Percentiles rank a stretch among this genome's conserved stretches.
Conservation (phyloP, 2,888 invertebrate species). For the Protodeltote pygarga region DNA sequence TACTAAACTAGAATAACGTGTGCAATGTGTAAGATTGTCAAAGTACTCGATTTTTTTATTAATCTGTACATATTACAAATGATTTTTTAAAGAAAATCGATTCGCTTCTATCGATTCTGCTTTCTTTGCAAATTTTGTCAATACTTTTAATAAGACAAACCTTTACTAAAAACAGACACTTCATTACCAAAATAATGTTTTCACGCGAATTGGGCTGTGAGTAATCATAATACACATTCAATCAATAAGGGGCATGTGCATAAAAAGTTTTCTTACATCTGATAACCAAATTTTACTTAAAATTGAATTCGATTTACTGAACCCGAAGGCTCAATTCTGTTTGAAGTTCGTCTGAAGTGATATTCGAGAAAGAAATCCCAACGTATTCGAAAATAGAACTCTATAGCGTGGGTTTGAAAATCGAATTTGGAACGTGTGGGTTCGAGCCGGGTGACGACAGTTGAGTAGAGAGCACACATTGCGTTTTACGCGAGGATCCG, state of each 20-base stretch:
- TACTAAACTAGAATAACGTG: background rate
- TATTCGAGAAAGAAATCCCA: slow-evolving; percentile 17
- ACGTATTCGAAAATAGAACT: slow-evolving; percentile 54
- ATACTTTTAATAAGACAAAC: too few relatives aligned
- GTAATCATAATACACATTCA: slow-evolving; percentile 74
- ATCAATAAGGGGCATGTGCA: slow-evolving; percentile 76
- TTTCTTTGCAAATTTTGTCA: too few relatives aligned
- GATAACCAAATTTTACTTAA: slow-evolving; percentile 19
- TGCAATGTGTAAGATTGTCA: background rate
- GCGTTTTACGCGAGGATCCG: slow-evolving; percentile 74
- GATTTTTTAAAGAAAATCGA: too few relatives aligned
- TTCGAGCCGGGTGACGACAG: slow-evolving; percentile 63
- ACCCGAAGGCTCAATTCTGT: slow-evolving; percentile 11
- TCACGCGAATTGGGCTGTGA: slow-evolving; percentile 69
- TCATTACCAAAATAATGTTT: slow-evolving; percentile 63
- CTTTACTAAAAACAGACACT: slow-evolving; percentile 59
- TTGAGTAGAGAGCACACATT: slow-evolving; percentile 78
- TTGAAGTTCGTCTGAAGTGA: slow-evolving; percentile 7
- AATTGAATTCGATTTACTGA: slow-evolving; percentile 20
- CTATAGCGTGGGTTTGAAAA: slow-evolving; percentile 47
- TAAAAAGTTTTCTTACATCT: slow-evolving; percentile 54
- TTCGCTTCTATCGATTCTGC: too few relatives aligned
- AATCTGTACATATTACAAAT: too few relatives aligned
- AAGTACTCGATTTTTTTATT: too few relatives aligned
- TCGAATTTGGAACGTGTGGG: slow-evolving; percentile 49